Evolutionary conservation across 2,113 vertebrate genomes (phyloP).

Genomic region (Oceanites oceanicus): DNA sequence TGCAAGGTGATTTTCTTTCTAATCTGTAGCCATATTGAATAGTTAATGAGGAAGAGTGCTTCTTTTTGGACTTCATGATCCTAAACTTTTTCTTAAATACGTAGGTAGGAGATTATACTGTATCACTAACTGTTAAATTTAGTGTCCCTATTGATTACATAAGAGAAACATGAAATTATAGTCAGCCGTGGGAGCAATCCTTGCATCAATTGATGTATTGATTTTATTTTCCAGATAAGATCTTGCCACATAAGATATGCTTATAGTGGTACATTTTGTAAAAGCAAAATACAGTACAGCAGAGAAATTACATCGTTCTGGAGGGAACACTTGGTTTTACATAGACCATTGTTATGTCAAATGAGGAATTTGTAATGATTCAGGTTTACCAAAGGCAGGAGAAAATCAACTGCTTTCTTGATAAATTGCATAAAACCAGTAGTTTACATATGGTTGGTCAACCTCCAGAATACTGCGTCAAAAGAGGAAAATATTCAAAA

Average conservation of each 20-base stretch:
- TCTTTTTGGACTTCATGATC: background rate
- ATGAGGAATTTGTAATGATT: background rate
- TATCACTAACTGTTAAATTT: background rate
- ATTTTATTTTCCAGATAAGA: conserved; percentile 6
- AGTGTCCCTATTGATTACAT: background rate
- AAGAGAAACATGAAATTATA: background rate
- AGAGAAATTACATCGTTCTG: background rate
- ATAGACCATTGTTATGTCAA: background rate
- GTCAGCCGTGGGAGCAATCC: background rate
- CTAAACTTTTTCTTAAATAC: background rate
- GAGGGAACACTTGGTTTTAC: background rate
- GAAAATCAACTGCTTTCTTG: background rate
- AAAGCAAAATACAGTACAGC: background rate
- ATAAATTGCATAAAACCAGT: background rate
- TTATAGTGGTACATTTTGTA: background rate
- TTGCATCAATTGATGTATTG: background rate
- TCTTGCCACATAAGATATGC: background rate
- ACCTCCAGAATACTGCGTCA: background rate
- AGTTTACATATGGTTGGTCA: background rate
- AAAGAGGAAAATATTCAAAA: background rate
- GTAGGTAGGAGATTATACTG: background rate
- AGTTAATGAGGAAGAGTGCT: background rate
- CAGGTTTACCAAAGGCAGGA: background rate
- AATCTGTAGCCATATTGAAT: background rate
- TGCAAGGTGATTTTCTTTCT: background rate